Percentiles rank a stretch among this genome's conserved stretches.
Evolutionary conservation across 2,888 invertebrate species (phyloP).

Genomic region (Ceriagrion tenellum): DNA sequence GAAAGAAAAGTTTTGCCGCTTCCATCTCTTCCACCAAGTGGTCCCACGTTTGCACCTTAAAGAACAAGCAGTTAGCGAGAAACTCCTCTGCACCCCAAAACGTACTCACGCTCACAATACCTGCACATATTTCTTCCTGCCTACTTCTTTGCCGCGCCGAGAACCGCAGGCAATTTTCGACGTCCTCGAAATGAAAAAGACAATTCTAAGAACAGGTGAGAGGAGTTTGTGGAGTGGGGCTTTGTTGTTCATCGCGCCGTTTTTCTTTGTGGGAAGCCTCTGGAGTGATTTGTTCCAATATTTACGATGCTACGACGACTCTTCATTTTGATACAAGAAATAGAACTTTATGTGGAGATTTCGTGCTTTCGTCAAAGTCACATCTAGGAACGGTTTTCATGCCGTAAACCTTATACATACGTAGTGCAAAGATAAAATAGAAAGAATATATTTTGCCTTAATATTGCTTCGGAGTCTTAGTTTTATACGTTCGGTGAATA

Average conservation of each 20-base stretch:
- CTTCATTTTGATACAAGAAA: too few species aligned
- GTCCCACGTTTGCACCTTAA: background rate
- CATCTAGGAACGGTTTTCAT: too few species aligned
- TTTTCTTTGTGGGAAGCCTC: background rate
- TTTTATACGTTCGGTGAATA: too few species aligned
- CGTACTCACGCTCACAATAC: background rate
- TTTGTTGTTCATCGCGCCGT: background rate
- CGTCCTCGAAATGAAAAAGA: background rate
- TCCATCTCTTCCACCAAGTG: background rate
- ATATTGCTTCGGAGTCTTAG: too few species aligned
- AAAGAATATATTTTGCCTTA: too few species aligned
- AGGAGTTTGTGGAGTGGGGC: too few species aligned
- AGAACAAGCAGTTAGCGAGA: conserved; percentile 5
- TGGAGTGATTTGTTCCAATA: background rate
- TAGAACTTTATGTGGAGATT: too few species aligned
- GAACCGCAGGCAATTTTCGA: background rate
- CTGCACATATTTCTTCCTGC: background rate
- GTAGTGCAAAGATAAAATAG: too few species aligned
- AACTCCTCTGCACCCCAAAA: background rate
- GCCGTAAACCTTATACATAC: too few species aligned
- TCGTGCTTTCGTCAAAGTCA: too few species aligned
- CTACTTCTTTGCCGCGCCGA: background rate
- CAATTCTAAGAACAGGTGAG: background rate
- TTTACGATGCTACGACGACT: background rate
- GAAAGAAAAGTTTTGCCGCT: conserved; percentile 1